Conservation (phyloP, 2,113 vertebrate genomes). For the Sapayoa aenigma region DNA sequence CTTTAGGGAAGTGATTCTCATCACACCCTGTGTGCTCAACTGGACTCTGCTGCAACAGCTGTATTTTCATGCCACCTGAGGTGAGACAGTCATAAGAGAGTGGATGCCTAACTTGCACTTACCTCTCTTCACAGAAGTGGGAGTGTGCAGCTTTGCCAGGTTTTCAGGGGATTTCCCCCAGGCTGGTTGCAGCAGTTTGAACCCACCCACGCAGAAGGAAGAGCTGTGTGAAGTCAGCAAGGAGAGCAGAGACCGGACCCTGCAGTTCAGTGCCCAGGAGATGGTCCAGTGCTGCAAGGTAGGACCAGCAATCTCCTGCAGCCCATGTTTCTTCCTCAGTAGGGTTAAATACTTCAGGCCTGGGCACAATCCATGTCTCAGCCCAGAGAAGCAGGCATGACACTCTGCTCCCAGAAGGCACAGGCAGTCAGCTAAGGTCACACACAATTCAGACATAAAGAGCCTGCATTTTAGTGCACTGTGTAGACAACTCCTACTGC, state of each 20-base stretch:
- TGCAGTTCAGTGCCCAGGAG: slow-evolving; percentile 64
- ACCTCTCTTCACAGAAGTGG: slow-evolving; percentile 70
- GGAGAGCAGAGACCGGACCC: neutral
- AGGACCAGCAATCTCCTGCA: neutral
- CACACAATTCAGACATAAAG: neutral
- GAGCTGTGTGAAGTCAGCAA: neutral
- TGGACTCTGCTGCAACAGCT: neutral
- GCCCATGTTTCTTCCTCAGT: fast-evolving
- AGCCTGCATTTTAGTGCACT: neutral
- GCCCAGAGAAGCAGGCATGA: neutral
- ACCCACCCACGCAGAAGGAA: neutral
- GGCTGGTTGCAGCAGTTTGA: neutral
- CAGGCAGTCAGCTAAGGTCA: neutral
- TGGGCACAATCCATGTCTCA: neutral
- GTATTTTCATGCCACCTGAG: neutral
- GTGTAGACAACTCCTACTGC: fast-evolving
- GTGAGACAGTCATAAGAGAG: neutral
- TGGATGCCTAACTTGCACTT: neutral
- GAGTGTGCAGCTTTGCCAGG: slow-evolving; percentile 77
- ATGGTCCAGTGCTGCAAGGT: slow-evolving; percentile 79
- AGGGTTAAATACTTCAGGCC: neutral
- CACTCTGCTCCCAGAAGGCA: neutral
- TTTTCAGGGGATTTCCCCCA: slow-evolving; percentile 65
- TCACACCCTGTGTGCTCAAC: neutral
- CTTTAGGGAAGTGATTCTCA: neutral